phyloP scores from a whole-genome alignment of 2,888 invertebrate genomes.

The Pristionchus arcanus region DNA sequence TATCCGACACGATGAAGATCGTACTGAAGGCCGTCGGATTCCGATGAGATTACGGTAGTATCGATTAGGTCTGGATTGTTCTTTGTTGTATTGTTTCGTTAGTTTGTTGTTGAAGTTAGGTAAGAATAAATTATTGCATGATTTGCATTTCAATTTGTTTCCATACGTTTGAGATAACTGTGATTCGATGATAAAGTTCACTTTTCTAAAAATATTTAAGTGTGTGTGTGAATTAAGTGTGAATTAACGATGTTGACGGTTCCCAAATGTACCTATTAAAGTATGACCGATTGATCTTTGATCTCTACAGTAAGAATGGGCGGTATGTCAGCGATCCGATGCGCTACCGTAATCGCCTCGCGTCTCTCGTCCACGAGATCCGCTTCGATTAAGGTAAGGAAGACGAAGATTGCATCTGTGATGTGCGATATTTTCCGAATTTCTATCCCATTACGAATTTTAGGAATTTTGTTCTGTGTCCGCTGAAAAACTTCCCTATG shows the following conservation, averaged over 20 bases:
- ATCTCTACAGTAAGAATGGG: not conserved
- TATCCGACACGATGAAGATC: constrained; percentile 19
- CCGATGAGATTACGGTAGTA: constrained; percentile 33
- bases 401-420: not conserved
- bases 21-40: constrained; percentile 17
- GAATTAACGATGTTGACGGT: too few relatives aligned
- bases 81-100: not conserved
- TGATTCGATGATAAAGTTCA: not conserved
- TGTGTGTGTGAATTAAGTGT: too few relatives aligned
- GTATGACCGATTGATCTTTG: not conserved
- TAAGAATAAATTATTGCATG: not conserved
- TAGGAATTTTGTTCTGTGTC: too few relatives aligned
- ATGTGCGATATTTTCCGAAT: too few relatives aligned
- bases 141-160: not conserved
- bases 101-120: too few relatives aligned
- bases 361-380: not conserved
- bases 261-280: too few relatives aligned
- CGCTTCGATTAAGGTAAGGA: not conserved
- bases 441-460: too few relatives aligned
- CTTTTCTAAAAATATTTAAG: not conserved
- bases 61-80: not conserved
- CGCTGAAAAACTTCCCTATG: too few relatives aligned
- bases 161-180: not conserved
- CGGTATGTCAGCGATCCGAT: not conserved
- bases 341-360: constrained; percentile 16